Conservation (phyloP, 2,113 vertebrate genomes). For the Cyprinodon variegatus region DNA sequence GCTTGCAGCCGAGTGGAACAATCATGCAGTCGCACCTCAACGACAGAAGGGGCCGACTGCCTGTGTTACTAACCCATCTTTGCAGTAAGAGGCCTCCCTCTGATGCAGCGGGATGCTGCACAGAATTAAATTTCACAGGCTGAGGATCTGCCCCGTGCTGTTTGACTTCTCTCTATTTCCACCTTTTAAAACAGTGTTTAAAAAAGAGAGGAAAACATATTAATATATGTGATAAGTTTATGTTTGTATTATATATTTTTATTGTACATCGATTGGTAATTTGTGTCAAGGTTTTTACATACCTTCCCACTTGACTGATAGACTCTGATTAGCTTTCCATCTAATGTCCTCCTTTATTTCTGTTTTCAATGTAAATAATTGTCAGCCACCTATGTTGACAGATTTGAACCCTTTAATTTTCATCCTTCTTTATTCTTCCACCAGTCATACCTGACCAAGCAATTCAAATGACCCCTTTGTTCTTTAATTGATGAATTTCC, state of each 20-base stretch:
- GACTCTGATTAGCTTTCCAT: slow-evolving; percentile 34
- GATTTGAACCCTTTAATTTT: slow-evolving; percentile 9
- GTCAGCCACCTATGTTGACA: slow-evolving; percentile 30
- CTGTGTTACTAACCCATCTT: slow-evolving; percentile 20
- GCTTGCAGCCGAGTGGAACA: slow-evolving; percentile 56
- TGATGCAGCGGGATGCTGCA: slow-evolving; percentile 29
- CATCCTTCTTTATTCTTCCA: not conserved
- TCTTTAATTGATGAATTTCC: no score
- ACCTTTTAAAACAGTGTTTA: not conserved
- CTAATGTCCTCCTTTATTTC: slow-evolving; percentile 10
- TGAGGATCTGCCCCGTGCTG: slow-evolving; percentile 21
- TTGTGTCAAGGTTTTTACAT: slow-evolving; percentile 13
- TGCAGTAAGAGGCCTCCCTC: slow-evolving; percentile 32
- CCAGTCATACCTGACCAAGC: slow-evolving; percentile 26
- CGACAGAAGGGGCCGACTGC: slow-evolving; percentile 43
- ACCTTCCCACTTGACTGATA: slow-evolving; percentile 10
- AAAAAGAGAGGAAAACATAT: not conserved
- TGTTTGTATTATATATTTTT: not conserved
- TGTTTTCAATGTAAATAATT: not conserved
- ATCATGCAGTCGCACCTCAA: slow-evolving; percentile 64
- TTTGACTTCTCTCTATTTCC: slow-evolving; percentile 1
- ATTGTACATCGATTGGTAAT: not conserved
- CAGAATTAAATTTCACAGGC: slow-evolving; percentile 25
- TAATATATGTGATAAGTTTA: not conserved
- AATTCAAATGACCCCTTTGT: slow-evolving; percentile 24